Percentiles rank a stretch among this genome's conserved stretches.
Conservation (phyloP, 2,888 invertebrate species). For the Drepanosiphum platanoidis region DNA sequence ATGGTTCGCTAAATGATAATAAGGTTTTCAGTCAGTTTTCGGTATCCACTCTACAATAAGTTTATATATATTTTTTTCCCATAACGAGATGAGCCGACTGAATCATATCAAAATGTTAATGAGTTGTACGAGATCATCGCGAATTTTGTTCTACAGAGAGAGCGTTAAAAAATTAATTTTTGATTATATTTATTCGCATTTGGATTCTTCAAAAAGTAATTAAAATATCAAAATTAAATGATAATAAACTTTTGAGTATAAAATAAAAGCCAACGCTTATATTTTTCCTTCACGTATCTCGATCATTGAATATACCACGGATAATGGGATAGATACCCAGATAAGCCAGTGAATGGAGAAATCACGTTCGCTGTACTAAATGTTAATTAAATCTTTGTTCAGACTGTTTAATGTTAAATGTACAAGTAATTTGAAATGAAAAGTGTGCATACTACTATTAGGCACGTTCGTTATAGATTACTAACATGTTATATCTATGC, state of each 20-base stretch:
- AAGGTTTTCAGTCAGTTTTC: slow-evolving; percentile 14
- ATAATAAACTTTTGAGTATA: neutral
- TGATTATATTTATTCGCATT: neutral
- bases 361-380: slow-evolving; percentile 18
- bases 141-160: neutral
- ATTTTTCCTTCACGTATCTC: slow-evolving; percentile 6
- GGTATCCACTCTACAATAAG: no score
- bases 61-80: neutral
- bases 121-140: neutral
- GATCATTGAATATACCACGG: neutral
- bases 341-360: slow-evolving; percentile 30
- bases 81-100: neutral
- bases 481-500: neutral
- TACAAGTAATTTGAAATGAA: slow-evolving; percentile 36
- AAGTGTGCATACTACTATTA: neutral
- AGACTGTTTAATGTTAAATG: neutral
- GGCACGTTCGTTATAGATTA: slow-evolving; percentile 2
- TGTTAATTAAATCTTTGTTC: slow-evolving; percentile 34
- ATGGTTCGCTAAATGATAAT: neutral
- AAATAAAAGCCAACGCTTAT: neutral
- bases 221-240: slow-evolving; percentile 27
- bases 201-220: slow-evolving; percentile 14
- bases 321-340: slow-evolving; percentile 15
- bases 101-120: slow-evolving; percentile 17
- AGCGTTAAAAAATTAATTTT: slow-evolving; percentile 1